Conservation (phyloP, 1,140 invertebrate species). For the Metopolophium dirhodum region DNA sequence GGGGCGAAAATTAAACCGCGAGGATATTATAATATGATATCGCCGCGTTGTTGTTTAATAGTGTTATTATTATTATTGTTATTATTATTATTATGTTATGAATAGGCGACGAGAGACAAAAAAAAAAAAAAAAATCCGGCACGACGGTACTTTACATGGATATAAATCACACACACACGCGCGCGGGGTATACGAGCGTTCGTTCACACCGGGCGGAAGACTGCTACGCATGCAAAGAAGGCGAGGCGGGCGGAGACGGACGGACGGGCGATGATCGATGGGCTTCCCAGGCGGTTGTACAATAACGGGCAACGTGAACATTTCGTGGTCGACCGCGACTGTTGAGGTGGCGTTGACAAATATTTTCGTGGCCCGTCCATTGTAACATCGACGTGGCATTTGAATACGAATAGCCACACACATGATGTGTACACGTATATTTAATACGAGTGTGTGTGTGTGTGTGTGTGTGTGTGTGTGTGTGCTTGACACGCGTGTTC, state of each 20-base stretch:
- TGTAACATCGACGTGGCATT: conserved; percentile 21
- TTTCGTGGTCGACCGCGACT: conserved; percentile 52
- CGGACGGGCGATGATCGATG: conserved; percentile 50
- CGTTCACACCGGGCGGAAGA: conserved; percentile 44
- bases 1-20: conserved; percentile 40
- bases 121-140: neutral
- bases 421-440: neutral
- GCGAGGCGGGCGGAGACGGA: neutral
- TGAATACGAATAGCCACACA: conserved; percentile 41
- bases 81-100: conserved; percentile 30
- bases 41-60: neutral
- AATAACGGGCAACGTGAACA: conserved; percentile 29
- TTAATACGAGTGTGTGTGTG: neutral
- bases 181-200: neutral
- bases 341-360: conserved; percentile 53
- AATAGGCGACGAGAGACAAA: conserved; percentile 51
- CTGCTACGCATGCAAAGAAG: neutral
- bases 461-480: neutral
- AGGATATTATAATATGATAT: neutral
- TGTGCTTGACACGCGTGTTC: neutral
- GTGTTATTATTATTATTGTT: too few relatives aligned
- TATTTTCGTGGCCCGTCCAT: conserved; percentile 44
- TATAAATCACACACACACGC: conserved; percentile 41
- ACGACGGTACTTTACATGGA: conserved; percentile 30
- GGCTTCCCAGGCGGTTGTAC: neutral